Evolutionary conservation across 1,140 invertebrate genomes (phyloP), one percentile per base, ranked within the genome.

Genomic region (Tenebrio molitor): DNA sequence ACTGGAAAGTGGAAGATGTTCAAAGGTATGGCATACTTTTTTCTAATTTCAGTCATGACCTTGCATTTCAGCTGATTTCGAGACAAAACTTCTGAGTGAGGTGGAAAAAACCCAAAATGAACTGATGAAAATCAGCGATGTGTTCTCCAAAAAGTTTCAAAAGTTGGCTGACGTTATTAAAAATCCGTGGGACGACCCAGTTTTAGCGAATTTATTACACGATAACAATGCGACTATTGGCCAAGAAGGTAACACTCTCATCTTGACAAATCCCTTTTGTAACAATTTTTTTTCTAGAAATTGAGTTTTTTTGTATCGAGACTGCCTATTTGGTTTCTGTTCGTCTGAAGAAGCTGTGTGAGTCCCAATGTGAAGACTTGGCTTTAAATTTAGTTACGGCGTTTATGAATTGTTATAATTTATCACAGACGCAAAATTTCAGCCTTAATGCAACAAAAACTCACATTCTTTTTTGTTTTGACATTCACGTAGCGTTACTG

Each of bases 281-380:
- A 29, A 21, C 19, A 53, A 23, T 29, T 8, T 14, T 16, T n/a
- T 67, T 80, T 80, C 42, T 42, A 82, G 81, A 82, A 77, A 77
- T 83, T 58, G 76, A 80, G 73, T 81, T 82, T 72, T 81, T 83
- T 64, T 77, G 77, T 72, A 68, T 78, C 1, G 82, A 83, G 76
- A 80, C 80, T 12, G 81, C 80, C 8, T 83, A 83, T 73, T 75
- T 82, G 44, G 76, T 82, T 21, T 81, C 80, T 5, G 80, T 81
- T n/a, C 75, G 82, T 19, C 64, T 83, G 46, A 82, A 81, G 66
- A 83, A 82, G 69, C 67, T 83, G 17, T 82, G 81, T 68, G 82
- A 83, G 75, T 79, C 78, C 36, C 79, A 81, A 34, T 83, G 82
- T 73, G 80, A 82, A 74, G 82, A 83, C 72, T 75, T 83, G 16